A percentile compares a stretch with the other conserved stretches of the same genome.
These are phyloP conservation scores for Crocidura indochinensis DNA, from an alignment of 2,797 vertebrate genomes.

Conservation along the genomic window DNA sequence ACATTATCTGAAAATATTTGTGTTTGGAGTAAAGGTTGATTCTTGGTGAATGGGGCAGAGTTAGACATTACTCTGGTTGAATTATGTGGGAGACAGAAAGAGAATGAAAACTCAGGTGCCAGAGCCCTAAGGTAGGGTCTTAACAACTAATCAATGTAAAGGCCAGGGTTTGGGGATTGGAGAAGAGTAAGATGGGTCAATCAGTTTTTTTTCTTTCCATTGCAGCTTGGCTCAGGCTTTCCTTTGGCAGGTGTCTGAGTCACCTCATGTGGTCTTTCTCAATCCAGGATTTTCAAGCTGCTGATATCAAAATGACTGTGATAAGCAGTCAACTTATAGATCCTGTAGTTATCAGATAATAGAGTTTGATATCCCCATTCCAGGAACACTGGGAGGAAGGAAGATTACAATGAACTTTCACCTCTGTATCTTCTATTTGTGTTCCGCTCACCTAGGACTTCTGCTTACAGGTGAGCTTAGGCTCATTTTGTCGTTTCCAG, in stretches of 20 bases:
- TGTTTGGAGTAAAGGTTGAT: neutral
- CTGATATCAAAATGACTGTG: slow-evolving; percentile 52
- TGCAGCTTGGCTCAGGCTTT: neutral
- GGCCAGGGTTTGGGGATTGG: neutral
- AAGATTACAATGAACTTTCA: slow-evolving; percentile 47
- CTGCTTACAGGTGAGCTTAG: neutral
- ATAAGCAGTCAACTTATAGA: slow-evolving; percentile 2
- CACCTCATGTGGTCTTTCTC: slow-evolving; percentile 22
- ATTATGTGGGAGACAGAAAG: neutral
- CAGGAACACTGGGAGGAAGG: neutral
- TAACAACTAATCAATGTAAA: neutral
- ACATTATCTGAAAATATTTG: neutral
- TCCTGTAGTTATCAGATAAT: slow-evolving; percentile 16
- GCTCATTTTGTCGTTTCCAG: slow-evolving; percentile 11
- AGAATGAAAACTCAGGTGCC: neutral
- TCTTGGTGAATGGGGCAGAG: neutral
- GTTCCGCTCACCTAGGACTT: neutral
- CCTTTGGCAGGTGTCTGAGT: slow-evolving; percentile 13
- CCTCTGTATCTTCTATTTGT: neutral
- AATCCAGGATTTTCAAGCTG: slow-evolving; percentile 30
- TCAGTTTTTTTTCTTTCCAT: neutral
- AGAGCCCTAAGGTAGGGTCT: neutral
- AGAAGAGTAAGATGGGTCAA: neutral
- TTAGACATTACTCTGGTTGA: neutral
- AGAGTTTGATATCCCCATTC: neutral